Evolutionary conservation across 2,888 invertebrate species (phyloP).

Genomic region (Bembecia ichneumoniformis): DNA sequence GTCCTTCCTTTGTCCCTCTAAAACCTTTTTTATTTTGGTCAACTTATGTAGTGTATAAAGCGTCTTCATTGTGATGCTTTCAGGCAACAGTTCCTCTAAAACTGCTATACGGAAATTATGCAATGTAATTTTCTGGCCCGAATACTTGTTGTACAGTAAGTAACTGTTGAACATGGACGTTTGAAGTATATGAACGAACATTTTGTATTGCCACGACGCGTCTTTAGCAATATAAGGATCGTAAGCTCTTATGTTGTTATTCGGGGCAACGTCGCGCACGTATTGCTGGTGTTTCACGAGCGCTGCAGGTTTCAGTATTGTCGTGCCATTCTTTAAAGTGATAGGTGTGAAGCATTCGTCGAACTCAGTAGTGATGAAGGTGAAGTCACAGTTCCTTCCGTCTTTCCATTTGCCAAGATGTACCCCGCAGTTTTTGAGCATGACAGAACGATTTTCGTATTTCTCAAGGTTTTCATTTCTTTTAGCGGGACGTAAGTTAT

Average conservation of each 20-base stretch:
- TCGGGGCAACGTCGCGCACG: no score
- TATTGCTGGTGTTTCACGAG: slow-evolving; percentile 14
- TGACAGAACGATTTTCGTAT: slow-evolving; percentile 18
- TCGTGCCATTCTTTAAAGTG: slow-evolving; percentile 10
- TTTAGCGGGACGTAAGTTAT: slow-evolving; percentile 18
- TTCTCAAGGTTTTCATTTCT: slow-evolving; percentile 13
- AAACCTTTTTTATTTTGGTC: background rate
- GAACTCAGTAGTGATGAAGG: slow-evolving; percentile 16
- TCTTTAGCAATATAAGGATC: no score
- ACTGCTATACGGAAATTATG: background rate
- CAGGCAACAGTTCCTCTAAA: background rate
- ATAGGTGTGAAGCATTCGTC: slow-evolving; percentile 9
- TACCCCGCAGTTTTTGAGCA: slow-evolving; percentile 11
- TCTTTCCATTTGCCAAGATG: slow-evolving; percentile 20
- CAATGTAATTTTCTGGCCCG: background rate
- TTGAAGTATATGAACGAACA: background rate
- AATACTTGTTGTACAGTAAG: background rate
- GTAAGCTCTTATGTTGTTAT: no score
- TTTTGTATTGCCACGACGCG: background rate
- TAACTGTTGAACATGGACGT: background rate
- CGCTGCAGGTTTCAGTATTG: slow-evolving; percentile 11
- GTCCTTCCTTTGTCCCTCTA: background rate
- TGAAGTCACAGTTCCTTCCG: slow-evolving; percentile 5
- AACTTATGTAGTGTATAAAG: background rate
- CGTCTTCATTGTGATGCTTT: background rate